phyloP scores from a whole-genome alignment of 2,113 vertebrate genomes.

The Eudyptes chrysolophus region DNA sequence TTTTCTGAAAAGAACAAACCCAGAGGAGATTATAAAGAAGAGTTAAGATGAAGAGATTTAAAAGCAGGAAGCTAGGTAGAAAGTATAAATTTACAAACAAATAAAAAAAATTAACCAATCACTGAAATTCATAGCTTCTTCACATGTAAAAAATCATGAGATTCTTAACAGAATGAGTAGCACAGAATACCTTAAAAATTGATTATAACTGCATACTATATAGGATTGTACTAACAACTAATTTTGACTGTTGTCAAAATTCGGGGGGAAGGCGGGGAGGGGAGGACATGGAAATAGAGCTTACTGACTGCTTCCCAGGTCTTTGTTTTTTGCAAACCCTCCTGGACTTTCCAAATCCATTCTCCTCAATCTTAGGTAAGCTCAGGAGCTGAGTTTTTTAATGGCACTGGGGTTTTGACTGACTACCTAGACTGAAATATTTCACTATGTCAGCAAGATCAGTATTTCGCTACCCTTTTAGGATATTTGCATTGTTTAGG shows the following conservation, averaged over 20 bases:
- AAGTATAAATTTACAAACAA: background rate
- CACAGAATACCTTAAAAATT: background rate
- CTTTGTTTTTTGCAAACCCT: background rate
- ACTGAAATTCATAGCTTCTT: background rate
- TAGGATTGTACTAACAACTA: background rate
- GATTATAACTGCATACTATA: background rate
- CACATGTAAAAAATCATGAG: background rate
- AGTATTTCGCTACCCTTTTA: background rate
- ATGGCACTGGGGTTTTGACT: background rate
- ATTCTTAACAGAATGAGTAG: background rate
- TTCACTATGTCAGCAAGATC: background rate
- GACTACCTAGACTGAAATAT: background rate
- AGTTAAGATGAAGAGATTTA: background rate
- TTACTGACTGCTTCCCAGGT: background rate
- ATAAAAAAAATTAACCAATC: background rate
- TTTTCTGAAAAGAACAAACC: background rate
- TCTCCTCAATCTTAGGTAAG: background rate
- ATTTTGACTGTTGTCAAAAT: background rate
- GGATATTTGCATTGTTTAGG: background rate
- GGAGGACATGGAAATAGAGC: background rate
- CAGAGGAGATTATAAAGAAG: background rate
- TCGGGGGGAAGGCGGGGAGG: accelerated
- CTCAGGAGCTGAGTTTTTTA: background rate
- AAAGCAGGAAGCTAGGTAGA: background rate
- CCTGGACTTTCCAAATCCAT: background rate